A percentile compares a stretch with the other conserved stretches of the same genome.
Evolutionary conservation across 2,888 invertebrate genomes (phyloP).

Genomic region (Tridacna crocea): DNA sequence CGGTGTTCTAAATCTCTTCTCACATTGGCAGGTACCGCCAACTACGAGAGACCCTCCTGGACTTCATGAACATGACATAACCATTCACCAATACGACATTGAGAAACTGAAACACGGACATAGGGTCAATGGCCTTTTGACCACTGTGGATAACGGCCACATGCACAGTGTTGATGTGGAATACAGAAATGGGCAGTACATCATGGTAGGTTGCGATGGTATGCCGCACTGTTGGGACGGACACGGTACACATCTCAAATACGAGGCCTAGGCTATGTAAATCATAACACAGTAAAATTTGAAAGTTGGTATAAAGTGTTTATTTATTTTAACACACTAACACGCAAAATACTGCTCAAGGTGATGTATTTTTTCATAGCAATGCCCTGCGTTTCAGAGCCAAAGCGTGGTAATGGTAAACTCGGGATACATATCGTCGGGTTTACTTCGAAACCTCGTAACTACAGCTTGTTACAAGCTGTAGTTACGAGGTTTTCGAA

Average conservation of each 20-base stretch:
- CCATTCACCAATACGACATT: constrained; percentile 58
- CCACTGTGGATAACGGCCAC: constrained; percentile 60
- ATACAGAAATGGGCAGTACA: constrained; percentile 42
- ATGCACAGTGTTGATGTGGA: constrained; percentile 63
- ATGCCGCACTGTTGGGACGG: constrained; percentile 69
- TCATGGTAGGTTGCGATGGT: constrained; percentile 62
- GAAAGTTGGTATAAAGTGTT: too few relatives aligned
- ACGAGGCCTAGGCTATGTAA: background rate
- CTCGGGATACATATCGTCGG: too few relatives aligned
- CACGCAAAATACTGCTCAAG: too few relatives aligned
- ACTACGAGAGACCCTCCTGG: constrained; percentile 66
- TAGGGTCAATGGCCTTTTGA: constrained; percentile 47
- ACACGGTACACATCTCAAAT: constrained; percentile 44
- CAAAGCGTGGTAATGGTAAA: too few relatives aligned
- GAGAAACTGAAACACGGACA: constrained; percentile 54
- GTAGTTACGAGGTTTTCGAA: too few relatives aligned
- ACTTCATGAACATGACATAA: constrained; percentile 59
- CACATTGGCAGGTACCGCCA: constrained; percentile 33
- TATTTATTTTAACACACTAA: too few relatives aligned
- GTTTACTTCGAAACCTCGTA: too few relatives aligned
- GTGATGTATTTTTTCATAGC: too few relatives aligned
- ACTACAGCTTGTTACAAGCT: too few relatives aligned
- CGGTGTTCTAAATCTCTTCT: too few relatives aligned
- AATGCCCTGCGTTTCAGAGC: too few relatives aligned
- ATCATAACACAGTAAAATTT: too few relatives aligned